These are phyloP conservation scores for Myripristis murdjan DNA, from an alignment of 2,797 vertebrate species.

Conservation along the genomic window DNA sequence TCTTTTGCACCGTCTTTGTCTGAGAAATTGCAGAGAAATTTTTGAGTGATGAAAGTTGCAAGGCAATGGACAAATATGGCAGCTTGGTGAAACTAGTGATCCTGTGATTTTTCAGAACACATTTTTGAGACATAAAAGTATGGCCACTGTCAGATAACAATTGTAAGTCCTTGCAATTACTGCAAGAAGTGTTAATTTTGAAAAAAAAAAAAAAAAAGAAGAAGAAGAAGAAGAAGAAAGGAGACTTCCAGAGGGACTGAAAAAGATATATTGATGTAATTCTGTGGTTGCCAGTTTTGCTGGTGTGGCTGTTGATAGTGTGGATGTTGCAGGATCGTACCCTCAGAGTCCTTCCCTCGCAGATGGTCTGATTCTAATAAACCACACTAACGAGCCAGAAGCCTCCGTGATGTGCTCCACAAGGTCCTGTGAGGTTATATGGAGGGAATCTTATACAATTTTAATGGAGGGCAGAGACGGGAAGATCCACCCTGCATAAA, in stretches of 20 bases:
- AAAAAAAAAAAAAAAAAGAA: slow-evolving; percentile 3
- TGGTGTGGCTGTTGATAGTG: slow-evolving; percentile 39
- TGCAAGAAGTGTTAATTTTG: neutral
- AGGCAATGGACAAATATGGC: neutral
- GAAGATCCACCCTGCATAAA: neutral
- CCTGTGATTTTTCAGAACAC: neutral
- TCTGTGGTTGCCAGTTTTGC: slow-evolving; percentile 27
- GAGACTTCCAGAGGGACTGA: neutral
- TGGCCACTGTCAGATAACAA: neutral
- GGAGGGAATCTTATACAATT: slow-evolving; percentile 42
- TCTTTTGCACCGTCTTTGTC: neutral
- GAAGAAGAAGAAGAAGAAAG: neutral
- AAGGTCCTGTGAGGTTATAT: slow-evolving; percentile 39
- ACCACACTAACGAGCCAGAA: slow-evolving; percentile 62
- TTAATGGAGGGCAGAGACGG: slow-evolving; percentile 31
- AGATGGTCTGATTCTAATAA: slow-evolving; percentile 76
- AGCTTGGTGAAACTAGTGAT: no score
- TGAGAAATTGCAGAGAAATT: neutral
- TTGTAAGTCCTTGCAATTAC: neutral
- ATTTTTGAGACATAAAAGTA: neutral
- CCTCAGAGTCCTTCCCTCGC: slow-evolving; percentile 47
- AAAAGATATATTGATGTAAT: slow-evolving; percentile 31
- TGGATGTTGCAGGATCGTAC: slow-evolving; percentile 19
- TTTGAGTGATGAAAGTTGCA: neutral
- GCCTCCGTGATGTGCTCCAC: slow-evolving; percentile 25